Evolutionary conservation across 2,888 invertebrate genomes (phyloP).

Genomic region (Laothoe populi): DNA sequence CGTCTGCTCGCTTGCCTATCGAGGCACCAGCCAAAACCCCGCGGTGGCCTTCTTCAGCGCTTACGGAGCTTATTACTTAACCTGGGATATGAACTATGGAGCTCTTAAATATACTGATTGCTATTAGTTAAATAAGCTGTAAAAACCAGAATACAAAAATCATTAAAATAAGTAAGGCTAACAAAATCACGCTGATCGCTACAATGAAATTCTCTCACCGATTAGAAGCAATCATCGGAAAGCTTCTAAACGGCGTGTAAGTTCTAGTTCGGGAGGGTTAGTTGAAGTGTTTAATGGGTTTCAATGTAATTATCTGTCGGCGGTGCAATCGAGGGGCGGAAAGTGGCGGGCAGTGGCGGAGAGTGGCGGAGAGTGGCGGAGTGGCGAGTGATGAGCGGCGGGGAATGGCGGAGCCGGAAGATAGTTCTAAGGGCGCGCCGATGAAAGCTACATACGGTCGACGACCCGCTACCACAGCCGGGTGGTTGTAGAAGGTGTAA

Average conservation of each 20-base stretch:
- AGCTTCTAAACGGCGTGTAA: not conserved
- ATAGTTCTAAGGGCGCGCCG: constrained; percentile 14
- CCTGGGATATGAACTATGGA: too few relatives aligned
- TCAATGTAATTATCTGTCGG: constrained; percentile 22
- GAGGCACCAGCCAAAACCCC: too few relatives aligned
- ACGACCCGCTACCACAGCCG: constrained; percentile 2
- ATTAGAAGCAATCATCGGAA: constrained; percentile 7
- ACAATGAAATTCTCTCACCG: not conserved
- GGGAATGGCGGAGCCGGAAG: constrained; percentile 20
- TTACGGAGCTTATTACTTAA: too few relatives aligned
- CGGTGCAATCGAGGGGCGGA: not conserved
- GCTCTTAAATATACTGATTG: too few relatives aligned
- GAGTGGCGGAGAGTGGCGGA: constrained; percentile 6
- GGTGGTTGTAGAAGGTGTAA: not conserved
- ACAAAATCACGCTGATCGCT: not conserved
- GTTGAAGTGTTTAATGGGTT: constrained; percentile 16
- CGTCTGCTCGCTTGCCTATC: too few relatives aligned
- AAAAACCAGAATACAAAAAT: not conserved
- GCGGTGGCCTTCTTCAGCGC: too few relatives aligned
- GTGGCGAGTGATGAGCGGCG: constrained; percentile 10
- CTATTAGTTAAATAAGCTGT: too few relatives aligned
- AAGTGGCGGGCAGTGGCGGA: constrained; percentile 6
- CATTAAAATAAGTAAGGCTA: not conserved
- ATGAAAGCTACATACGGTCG: constrained; percentile 19
- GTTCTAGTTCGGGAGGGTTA: not conserved